Conservation (phyloP, 92 coral and sea anemone species). For the Actinostola sp. region DNA sequence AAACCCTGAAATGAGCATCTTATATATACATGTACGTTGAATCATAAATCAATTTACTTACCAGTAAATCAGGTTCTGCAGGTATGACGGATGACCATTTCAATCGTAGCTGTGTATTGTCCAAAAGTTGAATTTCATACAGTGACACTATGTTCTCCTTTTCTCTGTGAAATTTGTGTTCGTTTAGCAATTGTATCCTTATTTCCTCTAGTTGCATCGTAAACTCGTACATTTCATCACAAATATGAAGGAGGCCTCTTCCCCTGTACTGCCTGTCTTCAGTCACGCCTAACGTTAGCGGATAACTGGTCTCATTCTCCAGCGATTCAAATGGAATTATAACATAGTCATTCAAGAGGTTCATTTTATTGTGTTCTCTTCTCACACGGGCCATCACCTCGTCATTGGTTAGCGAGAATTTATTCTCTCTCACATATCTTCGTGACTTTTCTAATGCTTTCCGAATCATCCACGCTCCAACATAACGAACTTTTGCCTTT, state of each 20-base stretch:
- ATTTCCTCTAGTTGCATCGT: not conserved
- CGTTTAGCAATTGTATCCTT: not conserved
- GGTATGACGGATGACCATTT: not conserved
- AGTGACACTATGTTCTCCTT: not conserved
- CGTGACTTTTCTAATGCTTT: not conserved
- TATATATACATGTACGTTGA: not conserved
- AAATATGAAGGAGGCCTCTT: conserved; percentile 6
- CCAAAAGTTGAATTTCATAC: not conserved
- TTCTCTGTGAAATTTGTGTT: not conserved
- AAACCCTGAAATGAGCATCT: not conserved
- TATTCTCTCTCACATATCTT: not conserved
- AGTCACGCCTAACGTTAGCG: not conserved
- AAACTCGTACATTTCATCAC: not conserved
- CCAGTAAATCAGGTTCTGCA: not conserved
- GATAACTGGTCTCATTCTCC: not conserved
- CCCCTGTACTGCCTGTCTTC: not conserved
- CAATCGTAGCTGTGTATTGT: not conserved
- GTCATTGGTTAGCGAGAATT: not conserved
- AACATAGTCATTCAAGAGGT: not conserved
- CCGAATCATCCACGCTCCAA: not conserved
- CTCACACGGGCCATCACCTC: not conserved
- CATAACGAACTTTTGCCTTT: not conserved
- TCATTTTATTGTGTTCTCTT: not conserved
- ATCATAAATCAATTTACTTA: no score
- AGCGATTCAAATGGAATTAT: not conserved